phyloP scores from a whole-genome alignment of 2,113 vertebrate species.

The Pteronura brasiliensis region DNA sequence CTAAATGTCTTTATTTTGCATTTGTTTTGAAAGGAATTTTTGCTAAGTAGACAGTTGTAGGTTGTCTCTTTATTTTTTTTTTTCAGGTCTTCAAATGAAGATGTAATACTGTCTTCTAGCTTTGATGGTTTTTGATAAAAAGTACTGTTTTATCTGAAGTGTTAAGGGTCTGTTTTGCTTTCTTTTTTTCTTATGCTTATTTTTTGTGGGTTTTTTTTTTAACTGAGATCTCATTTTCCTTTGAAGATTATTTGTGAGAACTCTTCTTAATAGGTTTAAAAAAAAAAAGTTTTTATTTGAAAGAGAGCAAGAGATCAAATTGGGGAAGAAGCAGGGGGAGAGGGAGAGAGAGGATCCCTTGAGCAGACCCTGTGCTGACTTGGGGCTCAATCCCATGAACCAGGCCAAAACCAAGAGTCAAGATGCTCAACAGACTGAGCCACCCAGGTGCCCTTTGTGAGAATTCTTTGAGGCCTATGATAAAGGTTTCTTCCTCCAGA shows the following conservation, averaged over 20 bases:
- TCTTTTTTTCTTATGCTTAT: neutral
- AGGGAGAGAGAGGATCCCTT: neutral
- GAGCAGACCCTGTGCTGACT: neutral
- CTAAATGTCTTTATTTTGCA: neutral
- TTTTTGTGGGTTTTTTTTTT: neutral
- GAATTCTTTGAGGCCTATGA: neutral
- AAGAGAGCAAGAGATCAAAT: neutral
- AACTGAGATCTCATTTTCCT: neutral
- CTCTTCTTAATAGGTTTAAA: neutral
- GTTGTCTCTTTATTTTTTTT: neutral
- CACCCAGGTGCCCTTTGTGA: neutral
- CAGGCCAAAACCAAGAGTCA: neutral
- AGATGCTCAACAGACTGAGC: neutral
- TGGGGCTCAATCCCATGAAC: neutral
- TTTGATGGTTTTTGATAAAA: neutral
- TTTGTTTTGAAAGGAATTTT: neutral
- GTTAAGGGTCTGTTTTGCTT: neutral
- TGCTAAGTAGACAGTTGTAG: neutral
- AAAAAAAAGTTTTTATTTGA: neutral
- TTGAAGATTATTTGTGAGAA: neutral
- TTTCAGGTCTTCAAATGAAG: neutral
- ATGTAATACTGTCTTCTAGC: neutral
- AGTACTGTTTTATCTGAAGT: neutral
- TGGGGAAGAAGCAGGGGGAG: neutral
- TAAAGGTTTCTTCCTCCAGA: neutral